Percentiles rank a stretch among this genome's conserved stretches.
phyloP scores from a whole-genome alignment of 2,797 vertebrate genomes.

The Scarus forsteni region DNA sequence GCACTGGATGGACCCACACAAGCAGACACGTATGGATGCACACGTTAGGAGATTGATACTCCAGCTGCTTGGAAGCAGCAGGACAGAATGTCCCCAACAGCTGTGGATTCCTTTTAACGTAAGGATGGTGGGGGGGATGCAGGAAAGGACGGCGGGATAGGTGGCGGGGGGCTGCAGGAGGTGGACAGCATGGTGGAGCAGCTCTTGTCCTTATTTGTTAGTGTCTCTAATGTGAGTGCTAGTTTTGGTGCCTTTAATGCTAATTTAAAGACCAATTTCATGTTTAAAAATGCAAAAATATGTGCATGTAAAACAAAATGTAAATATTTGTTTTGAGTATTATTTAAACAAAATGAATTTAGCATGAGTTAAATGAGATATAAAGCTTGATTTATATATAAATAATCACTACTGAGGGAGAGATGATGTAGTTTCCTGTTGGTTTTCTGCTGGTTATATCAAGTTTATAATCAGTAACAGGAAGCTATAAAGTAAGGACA shows the following conservation, averaged over 20 bases:
- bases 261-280: no score
- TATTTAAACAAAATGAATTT: no score
- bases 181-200: slow-evolving; percentile 19
- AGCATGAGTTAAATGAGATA: no score
- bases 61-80: slow-evolving; percentile 81
- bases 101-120: slow-evolving; percentile 78
- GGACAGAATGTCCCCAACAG: slow-evolving; percentile 81
- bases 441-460: no score
- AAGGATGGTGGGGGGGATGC: slow-evolving; percentile 24
- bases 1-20: slow-evolving; percentile 49
- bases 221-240: background rate
- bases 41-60: slow-evolving; percentile 74
- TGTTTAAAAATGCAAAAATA: no score
- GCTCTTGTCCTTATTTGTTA: background rate
- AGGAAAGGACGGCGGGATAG: slow-evolving; percentile 28
- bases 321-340: no score
- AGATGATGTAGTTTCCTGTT: no score
- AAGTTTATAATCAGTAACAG: no score
- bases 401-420: no score
- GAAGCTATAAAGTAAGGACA: no score
- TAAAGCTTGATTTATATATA: no score
- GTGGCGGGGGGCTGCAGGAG: slow-evolving; percentile 27
- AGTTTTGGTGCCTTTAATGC: background rate
- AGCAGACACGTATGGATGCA: slow-evolving; percentile 57
- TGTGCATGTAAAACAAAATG: no score